These are phyloP conservation scores for Cuniculus paca DNA, from an alignment of 2,797 vertebrate species.

Conservation along the genomic window DNA sequence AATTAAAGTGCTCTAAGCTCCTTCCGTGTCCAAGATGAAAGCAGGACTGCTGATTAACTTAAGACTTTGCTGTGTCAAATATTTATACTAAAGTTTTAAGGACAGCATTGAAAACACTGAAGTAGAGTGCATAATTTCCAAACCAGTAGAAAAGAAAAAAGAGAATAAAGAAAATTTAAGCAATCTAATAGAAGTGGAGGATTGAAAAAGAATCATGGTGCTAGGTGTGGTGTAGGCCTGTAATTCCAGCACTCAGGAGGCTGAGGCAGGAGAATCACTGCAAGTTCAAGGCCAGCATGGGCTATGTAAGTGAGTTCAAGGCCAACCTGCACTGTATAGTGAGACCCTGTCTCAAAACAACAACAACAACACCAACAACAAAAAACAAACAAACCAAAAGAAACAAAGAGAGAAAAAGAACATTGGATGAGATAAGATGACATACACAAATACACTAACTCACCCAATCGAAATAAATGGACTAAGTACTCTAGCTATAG, in stretches of 20 bases:
- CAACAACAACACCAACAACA: too few relatives aligned
- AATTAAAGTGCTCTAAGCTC: neutral
- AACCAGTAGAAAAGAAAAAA: neutral
- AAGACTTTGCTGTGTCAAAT: neutral
- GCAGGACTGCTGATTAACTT: constrained; percentile 25
- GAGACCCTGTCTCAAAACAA: too few relatives aligned
- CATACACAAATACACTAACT: neutral
- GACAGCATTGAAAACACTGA: neutral
- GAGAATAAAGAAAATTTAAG: neutral
- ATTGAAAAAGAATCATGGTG: constrained; percentile 5
- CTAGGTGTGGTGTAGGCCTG: too few relatives aligned
- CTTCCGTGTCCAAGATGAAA: neutral
- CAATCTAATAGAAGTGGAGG: neutral
- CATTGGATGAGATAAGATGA: constrained; percentile 18
- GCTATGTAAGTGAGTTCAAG: too few relatives aligned
- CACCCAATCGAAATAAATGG: neutral
- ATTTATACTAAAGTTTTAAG: constrained; percentile 1
- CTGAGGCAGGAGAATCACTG: too few relatives aligned
- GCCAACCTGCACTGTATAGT: too few relatives aligned
- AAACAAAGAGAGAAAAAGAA: neutral
- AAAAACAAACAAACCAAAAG: too few relatives aligned
- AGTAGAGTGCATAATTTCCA: constrained; percentile 3
- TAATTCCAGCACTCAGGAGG: too few relatives aligned
- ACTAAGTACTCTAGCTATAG: neutral
- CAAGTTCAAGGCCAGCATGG: too few relatives aligned